Conservation (phyloP, 2,888 invertebrate species). For the Lumbricus terrestris region DNA sequence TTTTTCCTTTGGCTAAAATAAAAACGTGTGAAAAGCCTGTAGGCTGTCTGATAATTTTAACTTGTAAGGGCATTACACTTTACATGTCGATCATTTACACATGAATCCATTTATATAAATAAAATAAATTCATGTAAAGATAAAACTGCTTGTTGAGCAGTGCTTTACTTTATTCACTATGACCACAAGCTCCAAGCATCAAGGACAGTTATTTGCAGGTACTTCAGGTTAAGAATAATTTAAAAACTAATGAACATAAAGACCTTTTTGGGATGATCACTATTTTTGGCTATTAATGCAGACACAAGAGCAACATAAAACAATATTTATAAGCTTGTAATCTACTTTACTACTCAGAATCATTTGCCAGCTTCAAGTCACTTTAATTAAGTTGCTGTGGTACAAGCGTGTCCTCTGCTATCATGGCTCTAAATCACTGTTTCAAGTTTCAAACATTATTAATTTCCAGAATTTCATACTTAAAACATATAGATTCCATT, state of each 20-base stretch:
- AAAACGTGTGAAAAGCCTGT: neutral
- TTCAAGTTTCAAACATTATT: neutral
- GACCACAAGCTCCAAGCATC: neutral
- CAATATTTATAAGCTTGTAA: neutral
- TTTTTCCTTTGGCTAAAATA: constrained; percentile 30
- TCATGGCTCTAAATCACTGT: neutral
- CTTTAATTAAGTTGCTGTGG: neutral
- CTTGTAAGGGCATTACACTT: neutral
- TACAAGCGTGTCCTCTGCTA: neutral
- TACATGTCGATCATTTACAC: neutral
- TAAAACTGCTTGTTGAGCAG: neutral
- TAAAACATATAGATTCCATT: neutral
- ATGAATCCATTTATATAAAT: neutral
- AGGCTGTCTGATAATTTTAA: neutral
- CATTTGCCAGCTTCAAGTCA: neutral
- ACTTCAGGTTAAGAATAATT: neutral
- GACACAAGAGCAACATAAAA: neutral
- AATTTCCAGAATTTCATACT: neutral
- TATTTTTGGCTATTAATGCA: neutral
- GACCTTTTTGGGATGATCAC: neutral
- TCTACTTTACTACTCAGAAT: neutral
- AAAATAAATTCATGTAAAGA: neutral
- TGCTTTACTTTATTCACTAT: neutral
- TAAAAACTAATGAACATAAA: neutral
- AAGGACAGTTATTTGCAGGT: neutral